A percentile compares a stretch with the other conserved stretches of the same genome.
Conservation (phyloP, 2,797 vertebrate genomes). For the Megalops cyprinoides region DNA sequence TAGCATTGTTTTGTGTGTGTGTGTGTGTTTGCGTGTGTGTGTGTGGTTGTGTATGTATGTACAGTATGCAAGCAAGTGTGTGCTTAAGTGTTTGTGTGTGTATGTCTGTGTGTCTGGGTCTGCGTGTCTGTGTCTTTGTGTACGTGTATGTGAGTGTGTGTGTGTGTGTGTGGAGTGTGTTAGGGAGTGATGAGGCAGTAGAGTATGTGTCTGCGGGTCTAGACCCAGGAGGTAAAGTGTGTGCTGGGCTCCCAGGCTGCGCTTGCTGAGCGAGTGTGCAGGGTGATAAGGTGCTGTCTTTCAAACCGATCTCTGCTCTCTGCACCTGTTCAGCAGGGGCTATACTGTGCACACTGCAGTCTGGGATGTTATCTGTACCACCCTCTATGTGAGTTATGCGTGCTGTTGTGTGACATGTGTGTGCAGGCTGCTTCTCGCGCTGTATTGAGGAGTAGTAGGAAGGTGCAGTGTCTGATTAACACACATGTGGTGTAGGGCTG, state of each 20-base stretch:
- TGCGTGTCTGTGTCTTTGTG: background rate
- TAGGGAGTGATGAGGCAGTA: background rate
- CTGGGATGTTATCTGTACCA: background rate
- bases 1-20: background rate
- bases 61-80: background rate
- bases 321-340: too few relatives aligned
- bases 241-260: background rate
- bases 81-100: background rate
- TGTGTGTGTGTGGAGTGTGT: background rate
- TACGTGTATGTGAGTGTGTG: background rate
- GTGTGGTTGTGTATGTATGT: background rate
- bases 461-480: background rate
- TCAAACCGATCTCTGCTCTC: background rate
- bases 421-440: background rate
- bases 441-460: background rate
- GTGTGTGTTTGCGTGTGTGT: background rate
- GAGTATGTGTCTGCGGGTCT: background rate
- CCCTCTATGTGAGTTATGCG: background rate
- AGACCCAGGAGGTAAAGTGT: background rate
- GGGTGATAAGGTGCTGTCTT: background rate
- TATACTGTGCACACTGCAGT: background rate
- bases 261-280: background rate
- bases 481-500: background rate
- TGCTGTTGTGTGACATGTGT: background rate
- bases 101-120: background rate